These are phyloP conservation scores for Actenoides lindsayi DNA, from an alignment of 2,113 vertebrate genomes.

Conservation along the genomic window DNA sequence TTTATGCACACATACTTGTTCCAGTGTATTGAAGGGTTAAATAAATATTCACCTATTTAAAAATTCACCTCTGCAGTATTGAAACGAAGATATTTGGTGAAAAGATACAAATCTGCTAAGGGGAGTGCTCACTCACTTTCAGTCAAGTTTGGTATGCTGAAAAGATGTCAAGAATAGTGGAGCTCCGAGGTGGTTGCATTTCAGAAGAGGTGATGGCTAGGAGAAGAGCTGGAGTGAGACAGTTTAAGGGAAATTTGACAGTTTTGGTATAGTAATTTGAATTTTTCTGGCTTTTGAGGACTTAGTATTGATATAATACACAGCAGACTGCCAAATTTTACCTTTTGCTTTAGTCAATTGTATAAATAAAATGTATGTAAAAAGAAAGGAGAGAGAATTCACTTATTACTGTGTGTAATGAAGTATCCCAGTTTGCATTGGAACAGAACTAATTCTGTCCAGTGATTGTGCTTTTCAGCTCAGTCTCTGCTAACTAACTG, in stretches of 20 bases:
- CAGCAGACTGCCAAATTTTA: not conserved
- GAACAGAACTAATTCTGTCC: not conserved
- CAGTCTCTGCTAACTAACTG: not conserved
- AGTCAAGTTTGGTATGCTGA: conserved; percentile 5
- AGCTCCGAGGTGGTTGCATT: not conserved
- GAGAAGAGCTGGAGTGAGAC: not conserved
- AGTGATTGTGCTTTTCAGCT: not conserved
- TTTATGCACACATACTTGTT: not conserved
- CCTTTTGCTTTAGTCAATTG: not conserved
- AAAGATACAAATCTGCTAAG: conserved; percentile 6
- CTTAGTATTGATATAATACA: not conserved
- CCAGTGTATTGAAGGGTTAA: not conserved
- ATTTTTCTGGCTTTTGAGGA: not conserved
- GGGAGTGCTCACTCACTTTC: conserved; percentile 45
- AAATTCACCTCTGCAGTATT: conserved; percentile 10
- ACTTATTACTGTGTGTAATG: not conserved
- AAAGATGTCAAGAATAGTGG: conserved; percentile 25
- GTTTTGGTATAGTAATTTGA: not conserved
- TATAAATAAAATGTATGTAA: not conserved
- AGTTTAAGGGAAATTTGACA: not conserved
- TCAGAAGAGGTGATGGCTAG: not conserved
- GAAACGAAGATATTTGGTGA: not conserved
- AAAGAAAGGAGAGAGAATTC: not conserved
- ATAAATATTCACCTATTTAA: conserved; percentile 29
- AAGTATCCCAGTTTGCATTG: not conserved